Conservation (phyloP, 2,797 vertebrate species). For the Vespertilio murinus region DNA sequence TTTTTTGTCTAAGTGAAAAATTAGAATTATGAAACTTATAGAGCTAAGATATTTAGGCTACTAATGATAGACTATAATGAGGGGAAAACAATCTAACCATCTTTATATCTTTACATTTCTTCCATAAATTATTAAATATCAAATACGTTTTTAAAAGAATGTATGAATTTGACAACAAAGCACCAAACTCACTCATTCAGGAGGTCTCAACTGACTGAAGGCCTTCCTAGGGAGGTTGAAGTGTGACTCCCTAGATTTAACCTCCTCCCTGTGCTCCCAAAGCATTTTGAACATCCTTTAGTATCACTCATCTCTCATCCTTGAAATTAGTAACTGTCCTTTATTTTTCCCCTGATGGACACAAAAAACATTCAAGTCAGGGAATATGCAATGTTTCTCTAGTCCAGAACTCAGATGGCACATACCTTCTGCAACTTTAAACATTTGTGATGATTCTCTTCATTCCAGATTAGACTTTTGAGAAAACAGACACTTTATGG, state of each 20-base stretch:
- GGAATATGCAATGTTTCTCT: not conserved
- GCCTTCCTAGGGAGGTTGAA: not conserved
- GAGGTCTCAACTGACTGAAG: not conserved
- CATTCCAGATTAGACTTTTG: not conserved
- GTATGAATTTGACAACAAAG: not conserved
- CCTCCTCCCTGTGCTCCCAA: not conserved
- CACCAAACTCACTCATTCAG: not conserved
- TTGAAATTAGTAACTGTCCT: not conserved
- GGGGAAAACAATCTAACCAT: not conserved
- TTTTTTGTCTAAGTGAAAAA: conserved; percentile 25
- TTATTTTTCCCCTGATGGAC: not conserved
- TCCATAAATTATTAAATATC: conserved; percentile 4
- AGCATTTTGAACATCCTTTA: not conserved
- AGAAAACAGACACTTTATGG: not conserved
- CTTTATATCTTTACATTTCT: not conserved
- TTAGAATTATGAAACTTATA: conserved; percentile 29
- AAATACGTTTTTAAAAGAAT: not conserved
- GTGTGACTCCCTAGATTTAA: not conserved
- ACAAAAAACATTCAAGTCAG: not conserved
- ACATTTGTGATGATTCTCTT: not conserved
- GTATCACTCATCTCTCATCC: not conserved
- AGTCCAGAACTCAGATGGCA: not conserved
- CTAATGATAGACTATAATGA: not conserved
- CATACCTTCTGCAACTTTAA: not conserved
- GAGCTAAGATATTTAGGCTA: not conserved